Base-by-base conservation (phyloP, 1,140 invertebrate genomes). In the Pogonognathellus flavescens region DNA sequence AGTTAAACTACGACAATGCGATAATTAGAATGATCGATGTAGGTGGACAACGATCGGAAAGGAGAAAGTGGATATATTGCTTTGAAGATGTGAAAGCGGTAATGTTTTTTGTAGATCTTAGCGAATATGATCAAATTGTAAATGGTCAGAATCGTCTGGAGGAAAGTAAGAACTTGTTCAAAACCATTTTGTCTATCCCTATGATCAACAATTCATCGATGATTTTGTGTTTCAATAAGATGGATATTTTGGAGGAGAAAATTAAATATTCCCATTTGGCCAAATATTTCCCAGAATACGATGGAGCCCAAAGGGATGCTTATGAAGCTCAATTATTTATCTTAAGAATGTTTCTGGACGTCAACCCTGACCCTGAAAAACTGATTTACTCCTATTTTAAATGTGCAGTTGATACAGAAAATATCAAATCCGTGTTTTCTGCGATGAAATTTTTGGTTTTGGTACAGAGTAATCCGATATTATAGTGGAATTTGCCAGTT, bases 371-470 rank as follows among this genome's bases (percentile, higher is more conserved):
- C 93, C 97, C 95, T 91, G 98, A 99, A 93, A 99, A 99, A 94
- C 99, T 99, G 90, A 99, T 99, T 92, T 99, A 99, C 94, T 99
- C 98, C 91, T 99, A 99, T 94, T 99, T 99, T 93, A 99, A 99
- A 90, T 99, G 98, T 95, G 99, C 99, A 92, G 99, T 98, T 99
- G 97, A 99, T 94, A 99, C 98, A 90, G 98, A 99, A 92, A 99
- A 99, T 92, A 99, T 99, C 92, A 94, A 97, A 92, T 99, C 99
- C 92, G 98, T 99, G 90, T 99, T 99, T 93, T 97, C 97, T 90
- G 98, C 98, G 88, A 98, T 99, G 86, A 99, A 99, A 93, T n/a
- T n/a, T n/a, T n/a, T n/a, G n/a, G n/a, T n/a, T n/a, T n/a, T n/a
- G n/a, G n/a, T n/a, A n/a, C n/a, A n/a, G n/a, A n/a, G n/a, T n/a